A percentile compares a stretch with the other conserved stretches of the same genome.
These are phyloP conservation scores for Egretta garzetta DNA, from an alignment of 2,113 vertebrate genomes.

Conservation along the genomic window DNA sequence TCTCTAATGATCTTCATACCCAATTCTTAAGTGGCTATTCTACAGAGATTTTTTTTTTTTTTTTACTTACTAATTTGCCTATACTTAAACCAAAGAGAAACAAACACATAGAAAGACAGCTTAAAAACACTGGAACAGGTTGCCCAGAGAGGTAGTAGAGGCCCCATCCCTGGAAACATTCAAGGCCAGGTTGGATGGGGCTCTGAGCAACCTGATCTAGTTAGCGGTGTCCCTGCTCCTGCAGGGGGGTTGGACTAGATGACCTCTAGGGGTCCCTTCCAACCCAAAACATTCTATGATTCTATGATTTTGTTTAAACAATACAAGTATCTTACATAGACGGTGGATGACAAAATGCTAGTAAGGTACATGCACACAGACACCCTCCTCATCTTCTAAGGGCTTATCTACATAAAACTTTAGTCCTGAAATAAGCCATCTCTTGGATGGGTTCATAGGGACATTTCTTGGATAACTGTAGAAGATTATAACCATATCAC, in stretches of 20 bases:
- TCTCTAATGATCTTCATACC: not conserved
- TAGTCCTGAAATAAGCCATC: not conserved
- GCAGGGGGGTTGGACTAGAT: too few relatives aligned
- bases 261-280: too few relatives aligned
- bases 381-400: not conserved
- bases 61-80: not conserved
- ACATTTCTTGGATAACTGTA: not conserved
- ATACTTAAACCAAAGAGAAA: not conserved
- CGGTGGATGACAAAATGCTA: not conserved
- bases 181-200: too few relatives aligned
- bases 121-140: too few relatives aligned
- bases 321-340: not conserved
- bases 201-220: too few relatives aligned
- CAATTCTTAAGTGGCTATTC: not conserved
- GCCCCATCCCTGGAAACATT: too few relatives aligned
- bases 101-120: not conserved
- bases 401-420: not conserved
- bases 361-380: not conserved
- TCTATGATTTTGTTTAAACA: not conserved
- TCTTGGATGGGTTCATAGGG: not conserved
- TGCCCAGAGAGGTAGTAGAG: too few relatives aligned
- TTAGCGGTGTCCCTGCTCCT: too few relatives aligned
- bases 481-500: not conserved
- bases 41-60: not conserved
- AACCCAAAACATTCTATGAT: too few relatives aligned